These are phyloP conservation scores for Procavia capensis DNA, from an alignment of 2,113 vertebrate genomes.

Conservation along the genomic window DNA sequence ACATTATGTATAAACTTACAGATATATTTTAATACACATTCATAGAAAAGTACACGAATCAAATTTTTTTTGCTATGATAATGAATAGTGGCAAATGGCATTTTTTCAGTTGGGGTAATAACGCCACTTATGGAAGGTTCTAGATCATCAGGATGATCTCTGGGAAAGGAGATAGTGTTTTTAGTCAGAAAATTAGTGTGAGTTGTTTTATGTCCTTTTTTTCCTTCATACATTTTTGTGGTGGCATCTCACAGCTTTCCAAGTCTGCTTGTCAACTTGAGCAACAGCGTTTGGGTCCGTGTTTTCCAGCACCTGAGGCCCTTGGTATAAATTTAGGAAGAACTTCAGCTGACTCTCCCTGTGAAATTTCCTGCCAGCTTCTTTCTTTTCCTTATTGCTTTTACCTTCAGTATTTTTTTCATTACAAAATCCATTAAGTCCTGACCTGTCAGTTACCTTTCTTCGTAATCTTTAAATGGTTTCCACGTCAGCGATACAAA, in stretches of 20 bases:
- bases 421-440: neutral
- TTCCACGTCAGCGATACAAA: neutral
- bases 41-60: no score
- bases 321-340: neutral
- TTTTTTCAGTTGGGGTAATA: no score
- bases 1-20: no score
- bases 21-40: no score
- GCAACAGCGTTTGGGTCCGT: neutral
- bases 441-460: neutral
- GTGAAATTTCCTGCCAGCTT: neutral
- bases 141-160: neutral
- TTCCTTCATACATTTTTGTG: neutral
- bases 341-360: neutral
- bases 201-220: neutral
- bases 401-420: neutral
- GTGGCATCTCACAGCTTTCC: neutral
- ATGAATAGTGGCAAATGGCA: no score
- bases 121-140: no score
- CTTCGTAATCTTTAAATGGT: no score
- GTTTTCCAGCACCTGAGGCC: neutral
- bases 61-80: no score
- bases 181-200: neutral
- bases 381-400: neutral
- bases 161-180: neutral
- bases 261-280: neutral